Conservation (phyloP, 2,888 invertebrate species). For the Gonocerus acuteangulatus region DNA sequence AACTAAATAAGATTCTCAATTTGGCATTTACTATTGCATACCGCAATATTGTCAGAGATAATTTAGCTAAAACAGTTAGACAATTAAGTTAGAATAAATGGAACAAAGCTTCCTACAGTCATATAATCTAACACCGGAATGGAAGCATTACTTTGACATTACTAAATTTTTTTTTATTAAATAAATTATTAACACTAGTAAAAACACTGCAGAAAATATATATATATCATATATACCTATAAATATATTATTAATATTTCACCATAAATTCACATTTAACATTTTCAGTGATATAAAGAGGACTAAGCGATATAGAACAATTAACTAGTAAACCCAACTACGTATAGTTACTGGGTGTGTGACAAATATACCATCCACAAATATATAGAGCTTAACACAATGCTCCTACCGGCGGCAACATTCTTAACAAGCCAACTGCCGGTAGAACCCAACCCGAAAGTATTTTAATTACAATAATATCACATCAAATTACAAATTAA, state of each 20-base stretch:
- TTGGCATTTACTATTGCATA: constrained; percentile 16
- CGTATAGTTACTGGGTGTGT: constrained; percentile 3
- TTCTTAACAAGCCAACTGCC: not conserved
- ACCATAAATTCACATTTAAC: constrained; percentile 24
- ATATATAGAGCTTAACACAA: not conserved
- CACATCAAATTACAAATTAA: constrained; percentile 38
- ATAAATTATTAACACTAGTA: constrained; percentile 24
- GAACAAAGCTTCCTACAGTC: constrained; percentile 21
- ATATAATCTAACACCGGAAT: constrained; percentile 26
- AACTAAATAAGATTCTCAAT: constrained; percentile 21
- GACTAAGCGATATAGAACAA: constrained; percentile 22
- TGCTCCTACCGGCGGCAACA: too few relatives aligned
- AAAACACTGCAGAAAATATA: constrained; percentile 28
- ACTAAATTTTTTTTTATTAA: constrained; percentile 7
- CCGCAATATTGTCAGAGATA: constrained; percentile 11
- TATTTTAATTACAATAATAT: constrained; percentile 33
- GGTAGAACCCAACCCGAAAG: constrained; percentile 3
- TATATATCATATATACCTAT: constrained; percentile 22
- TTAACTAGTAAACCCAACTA: constrained; percentile 21
- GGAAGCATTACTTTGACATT: constrained; percentile 27
- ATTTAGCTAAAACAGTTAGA: constrained; percentile 10
- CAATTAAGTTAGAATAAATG: constrained; percentile 24
- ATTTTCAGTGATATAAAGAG: constrained; percentile 11
- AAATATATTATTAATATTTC: constrained; percentile 21
- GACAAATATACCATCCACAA: constrained; percentile 13